phyloP scores from a whole-genome alignment of 2,113 vertebrate species.

The Nycticebus coucang region DNA sequence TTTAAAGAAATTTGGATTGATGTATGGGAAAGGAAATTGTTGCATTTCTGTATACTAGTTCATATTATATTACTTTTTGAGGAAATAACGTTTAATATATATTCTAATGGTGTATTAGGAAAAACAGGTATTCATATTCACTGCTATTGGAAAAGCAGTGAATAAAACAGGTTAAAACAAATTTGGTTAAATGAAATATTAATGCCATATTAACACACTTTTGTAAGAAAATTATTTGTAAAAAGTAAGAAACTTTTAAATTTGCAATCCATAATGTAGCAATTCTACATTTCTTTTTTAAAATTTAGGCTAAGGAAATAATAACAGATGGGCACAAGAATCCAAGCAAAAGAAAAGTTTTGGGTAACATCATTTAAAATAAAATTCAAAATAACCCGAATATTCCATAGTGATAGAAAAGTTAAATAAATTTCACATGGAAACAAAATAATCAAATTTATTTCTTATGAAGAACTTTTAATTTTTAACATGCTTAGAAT shows the following conservation, averaged over 20 bases:
- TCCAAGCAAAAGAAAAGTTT: neutral
- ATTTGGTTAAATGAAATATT: no score
- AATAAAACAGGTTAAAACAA: no score
- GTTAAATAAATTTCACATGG: neutral
- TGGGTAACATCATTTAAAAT: constrained; percentile 21
- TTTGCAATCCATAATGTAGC: neutral
- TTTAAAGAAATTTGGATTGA: constrained; percentile 19
- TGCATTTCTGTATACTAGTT: neutral
- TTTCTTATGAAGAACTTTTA: neutral
- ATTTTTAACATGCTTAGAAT: neutral
- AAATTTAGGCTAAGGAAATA: constrained; percentile 1
- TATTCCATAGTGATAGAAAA: neutral
- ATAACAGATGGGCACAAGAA: neutral
- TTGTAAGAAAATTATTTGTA: constrained; percentile 21
- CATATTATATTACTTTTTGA: neutral
- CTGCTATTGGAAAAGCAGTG: neutral
- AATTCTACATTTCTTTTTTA: neutral
- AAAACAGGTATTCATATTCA: constrained; percentile 12
- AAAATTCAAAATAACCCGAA: neutral
- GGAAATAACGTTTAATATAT: neutral
- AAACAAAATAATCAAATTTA: constrained; percentile 6
- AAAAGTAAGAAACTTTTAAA: neutral
- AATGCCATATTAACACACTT: neutral
- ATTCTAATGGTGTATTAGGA: neutral
- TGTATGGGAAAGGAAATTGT: neutral